phyloP scores from a whole-genome alignment of 2,797 vertebrate species.

The Sebastes matsubarae region DNA sequence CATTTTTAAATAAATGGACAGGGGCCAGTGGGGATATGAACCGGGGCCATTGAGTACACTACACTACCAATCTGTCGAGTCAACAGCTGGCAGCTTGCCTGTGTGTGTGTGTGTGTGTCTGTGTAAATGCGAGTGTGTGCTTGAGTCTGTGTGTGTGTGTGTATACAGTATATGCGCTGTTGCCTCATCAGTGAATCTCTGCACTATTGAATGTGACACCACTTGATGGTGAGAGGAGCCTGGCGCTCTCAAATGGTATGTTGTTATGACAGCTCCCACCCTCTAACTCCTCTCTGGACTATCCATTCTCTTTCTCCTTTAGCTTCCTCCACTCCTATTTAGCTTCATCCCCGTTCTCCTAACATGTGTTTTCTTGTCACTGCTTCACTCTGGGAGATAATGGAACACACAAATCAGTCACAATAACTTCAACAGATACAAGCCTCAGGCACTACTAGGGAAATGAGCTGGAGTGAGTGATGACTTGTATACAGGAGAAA shows the following conservation, averaged over 20 bases:
- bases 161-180: slow-evolving; percentile 68
- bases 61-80: slow-evolving; percentile 77
- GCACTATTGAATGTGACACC: slow-evolving; percentile 76
- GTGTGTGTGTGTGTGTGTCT: slow-evolving; percentile 17
- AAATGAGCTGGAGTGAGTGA: slow-evolving; percentile 3
- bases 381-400: slow-evolving; percentile 28
- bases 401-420: slow-evolving; percentile 42
- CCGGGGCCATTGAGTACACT: slow-evolving; percentile 77
- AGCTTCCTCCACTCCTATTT: slow-evolving; percentile 1
- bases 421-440: slow-evolving; percentile 15
- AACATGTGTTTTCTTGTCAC: slow-evolving; percentile 12
- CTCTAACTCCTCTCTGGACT: slow-evolving; percentile 33
- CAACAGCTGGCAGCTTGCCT: slow-evolving; percentile 77
- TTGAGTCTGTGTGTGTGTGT: slow-evolving; percentile 29
- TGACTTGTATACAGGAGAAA: slow-evolving; percentile 7
- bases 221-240: slow-evolving; percentile 68
- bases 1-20: slow-evolving; percentile 72
- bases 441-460: slow-evolving; percentile 1
- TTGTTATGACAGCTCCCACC: slow-evolving; percentile 77
- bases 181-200: slow-evolving; percentile 74
- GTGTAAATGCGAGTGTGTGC: slow-evolving; percentile 16
- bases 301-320: slow-evolving; percentile 34
- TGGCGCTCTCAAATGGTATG: slow-evolving; percentile 65
- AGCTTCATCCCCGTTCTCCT: slow-evolving; percentile 11
- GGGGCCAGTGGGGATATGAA: slow-evolving; percentile 70